These are phyloP conservation scores for Heliconius nattereri DNA, from an alignment of 1,140 invertebrate species.

Conservation along the genomic window DNA sequence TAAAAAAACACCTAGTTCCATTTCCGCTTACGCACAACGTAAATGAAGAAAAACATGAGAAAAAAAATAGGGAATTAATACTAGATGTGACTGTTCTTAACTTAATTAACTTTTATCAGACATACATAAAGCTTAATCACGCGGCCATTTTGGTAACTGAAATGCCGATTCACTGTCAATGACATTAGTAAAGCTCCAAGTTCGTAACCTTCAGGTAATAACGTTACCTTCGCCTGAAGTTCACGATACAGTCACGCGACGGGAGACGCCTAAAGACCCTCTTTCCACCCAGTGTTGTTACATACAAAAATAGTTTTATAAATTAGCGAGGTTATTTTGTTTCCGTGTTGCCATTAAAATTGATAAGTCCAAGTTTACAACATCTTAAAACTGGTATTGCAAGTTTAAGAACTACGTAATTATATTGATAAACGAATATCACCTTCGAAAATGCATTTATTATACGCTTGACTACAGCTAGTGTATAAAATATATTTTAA, in stretches of 20 bases:
- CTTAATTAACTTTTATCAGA: background rate
- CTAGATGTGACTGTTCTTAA: background rate
- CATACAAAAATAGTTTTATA: background rate
- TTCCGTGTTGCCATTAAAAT: background rate
- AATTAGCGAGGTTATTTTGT: background rate
- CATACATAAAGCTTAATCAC: conserved; percentile 6
- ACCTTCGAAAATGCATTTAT: conserved; percentile 9
- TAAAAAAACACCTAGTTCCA: conserved; percentile 3
- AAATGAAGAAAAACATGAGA: background rate
- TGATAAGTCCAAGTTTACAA: background rate
- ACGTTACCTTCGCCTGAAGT: conserved; percentile 42
- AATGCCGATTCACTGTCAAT: conserved; percentile 48
- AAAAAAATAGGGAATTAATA: background rate
- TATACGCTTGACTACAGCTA: background rate
- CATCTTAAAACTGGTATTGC: background rate
- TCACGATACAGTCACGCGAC: conserved; percentile 50
- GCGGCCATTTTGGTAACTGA: background rate
- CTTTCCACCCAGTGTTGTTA: conserved; percentile 20
- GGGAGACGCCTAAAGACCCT: conserved; percentile 35
- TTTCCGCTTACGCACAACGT: conserved; percentile 12
- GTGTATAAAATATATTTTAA: no score
- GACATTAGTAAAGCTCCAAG: conserved; percentile 48
- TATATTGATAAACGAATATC: background rate
- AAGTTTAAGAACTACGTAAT: background rate
- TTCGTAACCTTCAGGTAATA: conserved; percentile 50